These are phyloP conservation scores for Opisthocomus hoazin DNA, from an alignment of 2,113 vertebrate genomes.

Conservation along the genomic window DNA sequence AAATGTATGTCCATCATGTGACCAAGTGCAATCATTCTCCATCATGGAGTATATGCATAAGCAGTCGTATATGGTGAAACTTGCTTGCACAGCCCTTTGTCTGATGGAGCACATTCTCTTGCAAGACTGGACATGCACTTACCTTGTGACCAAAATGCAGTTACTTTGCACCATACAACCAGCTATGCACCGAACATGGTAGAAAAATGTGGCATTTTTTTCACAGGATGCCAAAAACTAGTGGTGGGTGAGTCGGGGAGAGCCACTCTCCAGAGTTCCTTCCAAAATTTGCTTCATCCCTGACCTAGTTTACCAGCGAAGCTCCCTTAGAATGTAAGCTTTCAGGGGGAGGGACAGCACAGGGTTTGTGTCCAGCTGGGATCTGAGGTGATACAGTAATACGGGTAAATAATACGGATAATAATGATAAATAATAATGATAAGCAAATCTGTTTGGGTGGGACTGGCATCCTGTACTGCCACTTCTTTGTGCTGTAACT, in stretches of 20 bases:
- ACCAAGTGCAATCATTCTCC: neutral
- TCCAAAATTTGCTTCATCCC: neutral
- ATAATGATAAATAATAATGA: neutral
- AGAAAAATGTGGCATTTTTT: neutral
- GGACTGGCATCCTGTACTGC: neutral
- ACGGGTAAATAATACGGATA: neutral
- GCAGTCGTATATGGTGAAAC: neutral
- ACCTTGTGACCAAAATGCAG: neutral
- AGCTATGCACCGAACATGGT: neutral
- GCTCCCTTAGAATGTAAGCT: neutral
- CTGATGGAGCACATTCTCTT: neutral
- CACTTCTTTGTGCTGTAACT: neutral
- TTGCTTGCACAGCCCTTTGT: neutral
- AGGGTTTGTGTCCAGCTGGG: neutral
- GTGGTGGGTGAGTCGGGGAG: neutral
- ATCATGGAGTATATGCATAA: neutral
- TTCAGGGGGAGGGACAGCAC: neutral
- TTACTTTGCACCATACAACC: neutral
- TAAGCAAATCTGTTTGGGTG: neutral
- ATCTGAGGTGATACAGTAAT: neutral
- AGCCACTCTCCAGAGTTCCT: neutral
- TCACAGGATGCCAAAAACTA: neutral
- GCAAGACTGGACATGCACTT: neutral
- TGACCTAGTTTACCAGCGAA: neutral
- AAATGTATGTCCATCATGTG: fast-evolving